Evolutionary conservation across 2,113 vertebrate species (phyloP).

Genomic region (Chloebia gouldiae): DNA sequence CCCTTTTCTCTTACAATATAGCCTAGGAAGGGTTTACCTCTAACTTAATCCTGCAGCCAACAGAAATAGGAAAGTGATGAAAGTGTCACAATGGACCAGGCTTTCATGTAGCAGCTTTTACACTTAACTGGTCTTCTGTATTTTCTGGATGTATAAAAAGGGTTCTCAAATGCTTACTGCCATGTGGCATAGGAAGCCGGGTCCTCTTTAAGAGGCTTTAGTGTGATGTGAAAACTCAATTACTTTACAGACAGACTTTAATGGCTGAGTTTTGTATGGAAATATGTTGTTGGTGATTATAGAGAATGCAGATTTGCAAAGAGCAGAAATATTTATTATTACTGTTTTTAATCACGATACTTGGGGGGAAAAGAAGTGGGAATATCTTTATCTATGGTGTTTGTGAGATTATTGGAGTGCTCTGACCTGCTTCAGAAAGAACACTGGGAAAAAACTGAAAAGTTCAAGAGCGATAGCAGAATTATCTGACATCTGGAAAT

Average conservation of each 20-base stretch:
- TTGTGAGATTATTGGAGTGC: background rate
- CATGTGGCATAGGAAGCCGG: background rate
- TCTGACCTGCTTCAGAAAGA: background rate
- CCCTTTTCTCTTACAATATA: background rate
- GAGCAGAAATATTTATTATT: background rate
- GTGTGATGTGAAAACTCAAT: background rate
- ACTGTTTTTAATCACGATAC: background rate
- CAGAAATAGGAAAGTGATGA: background rate
- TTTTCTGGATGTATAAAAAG: background rate
- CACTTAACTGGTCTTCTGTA: background rate
- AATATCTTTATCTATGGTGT: background rate
- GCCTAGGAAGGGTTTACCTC: background rate
- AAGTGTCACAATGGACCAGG: background rate
- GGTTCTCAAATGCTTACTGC: background rate
- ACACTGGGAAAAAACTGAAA: background rate
- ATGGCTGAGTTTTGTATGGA: background rate
- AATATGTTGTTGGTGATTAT: background rate
- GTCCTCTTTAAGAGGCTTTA: background rate
- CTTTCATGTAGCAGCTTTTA: background rate
- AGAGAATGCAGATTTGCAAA: background rate
- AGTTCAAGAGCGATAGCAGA: background rate
- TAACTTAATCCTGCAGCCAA: background rate
- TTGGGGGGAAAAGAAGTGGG: rapidly evolving
- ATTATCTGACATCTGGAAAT: background rate
- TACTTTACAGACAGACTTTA: background rate